Base-by-base conservation (phyloP, 64 coral and sea anemone genomes). In the Acropora tenuis region DNA sequence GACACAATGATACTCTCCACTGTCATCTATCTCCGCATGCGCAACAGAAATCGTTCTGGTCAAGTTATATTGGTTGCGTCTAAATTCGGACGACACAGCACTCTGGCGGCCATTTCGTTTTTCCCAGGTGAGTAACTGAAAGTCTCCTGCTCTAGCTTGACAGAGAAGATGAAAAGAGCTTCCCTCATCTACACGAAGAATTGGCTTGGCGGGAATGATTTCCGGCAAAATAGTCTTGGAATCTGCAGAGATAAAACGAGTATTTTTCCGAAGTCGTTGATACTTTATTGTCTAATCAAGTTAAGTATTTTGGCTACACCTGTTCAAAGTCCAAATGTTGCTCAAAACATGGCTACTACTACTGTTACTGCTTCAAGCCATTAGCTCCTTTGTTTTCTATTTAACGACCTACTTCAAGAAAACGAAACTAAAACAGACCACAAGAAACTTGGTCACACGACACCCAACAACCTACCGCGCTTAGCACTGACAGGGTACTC, bases 1-100 rank as follows among this genome's bases (percentile, higher is more conserved):
- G 48, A 79, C 43, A 80, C 91, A 93, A 11, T 69, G 58, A 12
- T 93, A 93, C n/a, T 78, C 74, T 12, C 75, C 91, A 43, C 18
- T 61, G 73, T 93, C 91, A 8, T 61, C 49, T 12, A 74, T 5
- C 18, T 68, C 48, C 3, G 86, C 76, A 41, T 78, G 48, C 8
- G 53, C 76, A 80, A 93, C 68, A 72, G 74, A 80, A 43, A 93
- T 40, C 6, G 75, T 78, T 11, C 16, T 93, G 1, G 86, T 48
- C 15, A 87, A 71, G 40, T 79, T 77, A 50, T 80, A 11, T 19
- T 65, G 16, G 48, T 93, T 79, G 10, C 6, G 79, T 50, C 42
- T 73, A 30, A 76, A 19, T 49, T 69, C 49, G 41, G 43, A 12
- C 10, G 74, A 9, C 0, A 30, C 30, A 48, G 80, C 3, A 12